Evolutionary conservation across 2,797 vertebrate species (phyloP), one percentile per base, ranked within the genome.

Genomic region (Lophius americanus): DNA sequence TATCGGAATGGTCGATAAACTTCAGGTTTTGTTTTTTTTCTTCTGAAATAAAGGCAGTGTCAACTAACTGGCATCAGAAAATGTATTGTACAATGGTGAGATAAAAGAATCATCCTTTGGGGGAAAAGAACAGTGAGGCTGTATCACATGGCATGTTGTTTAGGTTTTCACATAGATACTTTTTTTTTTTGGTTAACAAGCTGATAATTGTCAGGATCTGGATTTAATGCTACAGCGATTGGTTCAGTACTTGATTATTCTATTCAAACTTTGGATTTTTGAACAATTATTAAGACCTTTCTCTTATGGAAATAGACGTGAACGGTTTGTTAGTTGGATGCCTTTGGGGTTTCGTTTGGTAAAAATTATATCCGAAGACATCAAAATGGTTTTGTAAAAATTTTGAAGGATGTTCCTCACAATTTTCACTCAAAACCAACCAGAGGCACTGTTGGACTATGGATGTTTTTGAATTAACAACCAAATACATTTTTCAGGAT

Each of bases 401-500:
- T 38, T 14, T 6, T 9, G 42, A 36, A 42, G 12, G 7, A 3
- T 1, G 3, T 42, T 42, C 8, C 9, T 7, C 41, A 42, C 4
- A 3, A 7, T 42, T 42, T 42, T 42, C 6, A 42, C 43, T 3
- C 37, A 54, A 36, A 49, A 41, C 9, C 9, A 41, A 42, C 0
- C 4, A 38, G 9, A 55, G 7, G 13, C 51, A 42, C 38, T 10
- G 8, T 13, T 37, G 58, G n/a, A 44, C 55, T 32, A 42, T 42
- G 9, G 41, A 3, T 8, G 46, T 51, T 55, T 51, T 56, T 1
- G 33, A 38, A 58, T 23, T 42, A 10, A 49, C 4, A 36, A 13
- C 13, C 3, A 48, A 4, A 65, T 43, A 65, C 38, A 9, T 51
- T 63, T 49, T 38, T 61, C 10, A 46, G 35, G 41, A 46, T 63